Base-by-base conservation (phyloP, 2,888 invertebrate species). In the Saturnia pavonia region DNA sequence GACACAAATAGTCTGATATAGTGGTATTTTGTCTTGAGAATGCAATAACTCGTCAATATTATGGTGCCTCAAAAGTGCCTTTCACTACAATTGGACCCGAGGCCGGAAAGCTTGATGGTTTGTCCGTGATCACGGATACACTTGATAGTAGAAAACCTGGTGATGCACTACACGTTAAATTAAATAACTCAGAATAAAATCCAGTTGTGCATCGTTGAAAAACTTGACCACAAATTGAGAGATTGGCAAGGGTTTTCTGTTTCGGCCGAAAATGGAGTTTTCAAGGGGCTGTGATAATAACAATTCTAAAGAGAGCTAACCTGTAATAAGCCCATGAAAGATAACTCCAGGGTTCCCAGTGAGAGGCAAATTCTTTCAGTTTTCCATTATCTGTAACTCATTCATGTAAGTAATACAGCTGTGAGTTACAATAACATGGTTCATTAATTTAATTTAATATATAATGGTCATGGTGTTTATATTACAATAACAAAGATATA, bases 31-130 rank as follows among this genome's bases (percentile, higher is more conserved):
- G 80, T 80, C 79, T 77, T 84, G 86, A 94, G 94, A 94, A 94
- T 94, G 94, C 94, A 94, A 94, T 94, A 94, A 94, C 94, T 94
- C 93, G 94, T 94, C 94, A 91, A 87, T 87, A 82, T 85, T 82
- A 91, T 76, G 94, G 94, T 94, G 94, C 94, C 94, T 94, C 94
- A 88, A 81, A 83, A 82, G 91, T 92, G 93, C 94, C 94, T 94
- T 92, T 94, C 94, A 94, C 94, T 92, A 80, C 80, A 86, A 88
- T 83, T 87, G 91, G 92, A 94, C 92, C 94, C 92, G 83, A 88
- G 94, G 94, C 94, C 94, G 94, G 92, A 93, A 92, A 89, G 84
- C 94, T 94, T 91, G 94, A 94, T 91, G 90, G 94, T 94, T 86
- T 93, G 93, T 94, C 94, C 93, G 91, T 91, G 76, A 79, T 77